These are phyloP conservation scores for Leptopilina myrica DNA, from an alignment of 2,888 invertebrate species.

Conservation along the genomic window DNA sequence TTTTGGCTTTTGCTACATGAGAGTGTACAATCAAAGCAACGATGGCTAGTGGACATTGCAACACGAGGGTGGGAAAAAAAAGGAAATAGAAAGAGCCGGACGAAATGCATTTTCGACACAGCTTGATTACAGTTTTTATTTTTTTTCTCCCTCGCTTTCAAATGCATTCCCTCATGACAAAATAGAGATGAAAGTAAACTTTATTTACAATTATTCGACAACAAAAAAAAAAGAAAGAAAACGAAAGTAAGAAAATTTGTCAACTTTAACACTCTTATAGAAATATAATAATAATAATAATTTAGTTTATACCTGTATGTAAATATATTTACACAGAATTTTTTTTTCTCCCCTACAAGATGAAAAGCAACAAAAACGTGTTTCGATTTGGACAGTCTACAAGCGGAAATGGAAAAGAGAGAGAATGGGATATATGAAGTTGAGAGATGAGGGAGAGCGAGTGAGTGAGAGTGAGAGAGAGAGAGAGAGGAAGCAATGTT, in stretches of 20 bases:
- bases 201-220: not conserved
- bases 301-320: no score
- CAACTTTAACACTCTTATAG: no score
- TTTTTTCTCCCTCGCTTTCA: not conserved
- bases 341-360: not conserved
- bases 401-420: constrained; percentile 35
- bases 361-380: constrained; percentile 1
- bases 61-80: not conserved
- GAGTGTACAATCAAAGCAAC: constrained; percentile 12
- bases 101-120: constrained; percentile 13
- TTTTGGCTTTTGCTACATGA: not conserved
- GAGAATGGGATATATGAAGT: constrained; percentile 26
- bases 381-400: constrained; percentile 14
- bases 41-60: constrained; percentile 11
- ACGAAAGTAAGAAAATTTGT: not conserved
- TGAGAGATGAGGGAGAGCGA: constrained; percentile 25
- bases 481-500: constrained; percentile 57
- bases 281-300: no score
- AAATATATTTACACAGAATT: no score
- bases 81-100: constrained; percentile 17
- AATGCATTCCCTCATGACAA: not conserved
- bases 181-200: constrained; percentile 1
- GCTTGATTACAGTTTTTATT: constrained; percentile 23
- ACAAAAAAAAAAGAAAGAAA: not conserved
- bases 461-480: constrained; percentile 7